These are phyloP conservation scores for Leptocoma aspasia DNA, from an alignment of 2,113 vertebrate genomes.

Conservation along the genomic window DNA sequence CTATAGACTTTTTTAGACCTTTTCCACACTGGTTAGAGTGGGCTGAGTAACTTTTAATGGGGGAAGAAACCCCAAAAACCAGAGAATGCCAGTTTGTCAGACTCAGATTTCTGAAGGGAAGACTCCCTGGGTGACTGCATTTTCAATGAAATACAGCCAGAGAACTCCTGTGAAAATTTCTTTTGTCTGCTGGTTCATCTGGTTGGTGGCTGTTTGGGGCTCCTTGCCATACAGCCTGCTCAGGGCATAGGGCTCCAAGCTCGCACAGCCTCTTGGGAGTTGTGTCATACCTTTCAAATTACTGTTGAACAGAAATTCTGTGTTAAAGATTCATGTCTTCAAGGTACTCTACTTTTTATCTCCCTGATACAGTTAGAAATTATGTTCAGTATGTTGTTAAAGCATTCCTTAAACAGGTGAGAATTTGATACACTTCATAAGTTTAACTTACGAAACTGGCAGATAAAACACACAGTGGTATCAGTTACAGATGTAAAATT, in stretches of 20 bases:
- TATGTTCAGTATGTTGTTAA: background rate
- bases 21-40: background rate
- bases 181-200: background rate
- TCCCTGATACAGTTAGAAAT: background rate
- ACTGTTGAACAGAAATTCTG: background rate
- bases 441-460: background rate
- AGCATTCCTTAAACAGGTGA: background rate
- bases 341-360: background rate
- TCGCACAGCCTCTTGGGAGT: background rate
- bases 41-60: background rate
- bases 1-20: background rate
- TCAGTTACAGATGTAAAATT: background rate
- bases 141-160: background rate
- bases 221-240: background rate
- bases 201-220: background rate
- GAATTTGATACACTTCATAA: background rate
- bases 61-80: fast-evolving
- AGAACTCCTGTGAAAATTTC: background rate
- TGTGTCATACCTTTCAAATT: background rate
- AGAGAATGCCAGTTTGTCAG: background rate
- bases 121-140: background rate
- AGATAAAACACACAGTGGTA: background rate
- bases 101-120: background rate
- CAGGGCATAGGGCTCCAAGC: background rate
- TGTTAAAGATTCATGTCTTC: background rate